Percentiles rank a stretch among this genome's conserved stretches.
Conservation (phyloP, 2,888 invertebrate species). For the Caradrina clavipalpis region DNA sequence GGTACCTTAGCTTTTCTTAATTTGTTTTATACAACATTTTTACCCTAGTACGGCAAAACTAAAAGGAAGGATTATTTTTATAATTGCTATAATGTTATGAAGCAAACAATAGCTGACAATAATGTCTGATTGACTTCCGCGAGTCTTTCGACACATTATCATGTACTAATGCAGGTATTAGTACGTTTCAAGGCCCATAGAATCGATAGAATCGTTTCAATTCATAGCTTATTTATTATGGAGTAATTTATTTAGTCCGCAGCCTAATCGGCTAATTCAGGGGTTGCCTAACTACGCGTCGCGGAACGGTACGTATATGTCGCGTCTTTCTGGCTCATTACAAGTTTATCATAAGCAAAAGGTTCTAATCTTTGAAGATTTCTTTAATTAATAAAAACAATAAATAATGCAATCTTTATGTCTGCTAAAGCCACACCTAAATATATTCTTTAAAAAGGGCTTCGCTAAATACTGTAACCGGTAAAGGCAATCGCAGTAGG, state of each 20-base stretch:
- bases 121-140: background rate
- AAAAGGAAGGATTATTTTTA: background rate
- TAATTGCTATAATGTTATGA: constrained; percentile 8
- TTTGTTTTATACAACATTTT: background rate
- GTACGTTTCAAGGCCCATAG: background rate
- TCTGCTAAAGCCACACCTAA: too few relatives aligned
- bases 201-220: background rate
- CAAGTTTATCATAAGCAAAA: too few relatives aligned
- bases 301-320: too few relatives aligned
- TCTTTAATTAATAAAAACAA: too few relatives aligned
- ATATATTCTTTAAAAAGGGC: too few relatives aligned
- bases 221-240: too few relatives aligned
- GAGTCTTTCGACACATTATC: background rate
- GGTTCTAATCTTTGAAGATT: too few relatives aligned
- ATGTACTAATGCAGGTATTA: background rate
- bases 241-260: background rate
- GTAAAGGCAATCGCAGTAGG: too few relatives aligned
- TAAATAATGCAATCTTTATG: too few relatives aligned
- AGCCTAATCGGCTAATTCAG: constrained; percentile 2
- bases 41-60: background rate
- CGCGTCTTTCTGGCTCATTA: too few relatives aligned
- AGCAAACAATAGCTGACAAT: constrained; percentile 5
- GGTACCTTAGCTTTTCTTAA: background rate
- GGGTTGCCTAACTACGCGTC: too few relatives aligned
- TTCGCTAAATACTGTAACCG: too few relatives aligned